Percentiles rank a stretch among this genome's conserved stretches.
These are phyloP conservation scores for Acanthis flammea DNA, from an alignment of 2,797 vertebrate species.

Conservation along the genomic window DNA sequence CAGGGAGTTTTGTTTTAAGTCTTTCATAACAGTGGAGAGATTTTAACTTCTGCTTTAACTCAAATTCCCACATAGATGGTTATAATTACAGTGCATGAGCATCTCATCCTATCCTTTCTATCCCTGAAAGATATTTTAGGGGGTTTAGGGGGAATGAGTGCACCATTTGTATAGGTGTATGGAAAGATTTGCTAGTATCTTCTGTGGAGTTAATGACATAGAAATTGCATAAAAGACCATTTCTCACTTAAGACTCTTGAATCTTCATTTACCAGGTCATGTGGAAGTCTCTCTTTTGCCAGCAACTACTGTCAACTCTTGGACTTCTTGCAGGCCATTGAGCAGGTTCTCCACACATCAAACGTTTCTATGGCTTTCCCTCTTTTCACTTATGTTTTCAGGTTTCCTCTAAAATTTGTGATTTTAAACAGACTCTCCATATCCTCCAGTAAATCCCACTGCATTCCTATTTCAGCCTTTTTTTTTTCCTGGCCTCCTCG, in stretches of 20 bases:
- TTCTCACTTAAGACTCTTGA: not conserved
- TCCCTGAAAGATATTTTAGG: not conserved
- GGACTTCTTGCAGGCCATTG: not conserved
- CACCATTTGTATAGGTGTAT: not conserved
- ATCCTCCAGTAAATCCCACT: not conserved
- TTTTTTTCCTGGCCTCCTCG: not conserved
- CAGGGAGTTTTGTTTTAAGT: not conserved
- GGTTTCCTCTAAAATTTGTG: not conserved
- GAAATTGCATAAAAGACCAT: not conserved
- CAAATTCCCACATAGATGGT: not conserved
- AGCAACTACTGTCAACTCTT: not conserved
- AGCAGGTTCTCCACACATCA: not conserved
- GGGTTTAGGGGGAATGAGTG: rapidly evolving
- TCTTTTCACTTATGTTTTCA: not conserved
- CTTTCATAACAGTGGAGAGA: not conserved
- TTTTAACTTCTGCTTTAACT: not conserved
- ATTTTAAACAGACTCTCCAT: not conserved
- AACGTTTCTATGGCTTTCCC: not conserved
- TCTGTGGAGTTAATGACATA: not conserved
- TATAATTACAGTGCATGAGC: not conserved
- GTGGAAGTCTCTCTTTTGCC: not conserved
- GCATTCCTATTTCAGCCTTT: rapidly evolving
- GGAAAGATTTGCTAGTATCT: not conserved
- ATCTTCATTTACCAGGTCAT: not conserved
- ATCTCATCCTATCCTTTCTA: not conserved